Evolutionary conservation across 1,140 invertebrate genomes (phyloP), one percentile per base, ranked within the genome.

Genomic region (Papilio glaucus): DNA sequence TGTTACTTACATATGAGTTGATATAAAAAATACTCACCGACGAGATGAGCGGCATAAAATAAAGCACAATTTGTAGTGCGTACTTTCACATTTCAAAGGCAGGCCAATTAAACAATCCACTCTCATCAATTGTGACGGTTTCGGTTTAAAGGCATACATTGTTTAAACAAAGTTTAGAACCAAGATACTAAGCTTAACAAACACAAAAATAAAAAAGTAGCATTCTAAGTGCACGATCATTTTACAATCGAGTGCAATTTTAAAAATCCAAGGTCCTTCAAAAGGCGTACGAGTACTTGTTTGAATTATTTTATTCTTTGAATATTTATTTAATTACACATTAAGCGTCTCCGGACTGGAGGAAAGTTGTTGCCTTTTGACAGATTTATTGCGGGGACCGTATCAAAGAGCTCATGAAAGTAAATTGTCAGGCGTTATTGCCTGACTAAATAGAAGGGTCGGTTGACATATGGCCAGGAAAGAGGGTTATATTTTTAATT

Each of bases 21-120:
- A n/a, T n/a, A n/a, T n/a, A n/a, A n/a, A n/a, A n/a, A n/a, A n/a
- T n/a, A n/a, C n/a, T n/a, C n/a, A n/a, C n/a, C n/a, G n/a, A n/a
- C 18, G 10, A 49, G 18, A 49, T 49, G 13, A 49, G 18, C 18
- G 2, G 45, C 45, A 15, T 49, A 15, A 49, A 15, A 18, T 18
- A 18, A 49, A 49, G 15, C 18, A 49, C 15, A 49, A 49, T 49
- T 73, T 76, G 21, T 65, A n/a, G n/a, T n/a, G n/a, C 21, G 49
- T 75, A 75, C 75, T 71, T 61, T 78, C 61, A 76, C 75, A 73
- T 49, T 73, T 42, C 39, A 41, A 45, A 12, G 37, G 45, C 60
- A 29, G 45, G 72, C 63, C 18, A 8, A 6, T 37, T 76, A 42
- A 42, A 1, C 15, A 21, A 49, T 49, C 9, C 45, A 18, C 18